Evolutionary conservation across 1,140 invertebrate genomes (phyloP), one percentile per base, ranked within the genome.

Genomic region (Drosophila malerkotliana): DNA sequence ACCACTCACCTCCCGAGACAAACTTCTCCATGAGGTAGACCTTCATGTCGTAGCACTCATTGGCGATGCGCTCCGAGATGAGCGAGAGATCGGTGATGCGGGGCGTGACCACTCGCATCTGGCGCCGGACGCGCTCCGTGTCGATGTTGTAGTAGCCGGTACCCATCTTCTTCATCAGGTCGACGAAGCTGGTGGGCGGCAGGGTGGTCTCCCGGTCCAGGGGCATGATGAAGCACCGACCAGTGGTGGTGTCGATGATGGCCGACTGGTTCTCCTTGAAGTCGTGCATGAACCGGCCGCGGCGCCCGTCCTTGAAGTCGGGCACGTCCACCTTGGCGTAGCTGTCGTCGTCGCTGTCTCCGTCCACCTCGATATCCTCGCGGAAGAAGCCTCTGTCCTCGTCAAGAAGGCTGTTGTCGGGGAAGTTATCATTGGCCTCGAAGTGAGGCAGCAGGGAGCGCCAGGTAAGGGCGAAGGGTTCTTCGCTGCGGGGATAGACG

Each of bases 211-310:
- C 93, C 39, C 96, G 94, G 92, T 98, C 95, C 66, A 98, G 92
- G 7, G 96, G 95, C 96, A 98, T 97, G 2, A 98, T 94, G 92
- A 98, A 98, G 92, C 98, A 98, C 14, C 95, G 94, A 48, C 83
- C 85, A 21, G 94, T 94, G 52, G 95, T 95, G 9, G 94, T 92
- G 92, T 98, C 97, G 68, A 98, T 94, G 72, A 98, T 98, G 9
- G 92, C 93, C 92, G 91, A 98, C 76, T 95, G 94, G 89, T 97
- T 97, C 72, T 94, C 93, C 72, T 95, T 95, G 90, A 98, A 98
- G 92, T 98, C 97, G 85, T 98, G 97, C 81, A 98, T 95, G 84
- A 98, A 97, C 44, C 96, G 93, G 24, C 96, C 96, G 28, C 94
- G 93, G 30, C 95, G 94, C 18, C 96, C 96, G 71, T 96, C 95